Percentiles rank a stretch among this genome's conserved stretches.
Conservation (phyloP, 2,113 vertebrate species). For the Solea solea region DNA sequence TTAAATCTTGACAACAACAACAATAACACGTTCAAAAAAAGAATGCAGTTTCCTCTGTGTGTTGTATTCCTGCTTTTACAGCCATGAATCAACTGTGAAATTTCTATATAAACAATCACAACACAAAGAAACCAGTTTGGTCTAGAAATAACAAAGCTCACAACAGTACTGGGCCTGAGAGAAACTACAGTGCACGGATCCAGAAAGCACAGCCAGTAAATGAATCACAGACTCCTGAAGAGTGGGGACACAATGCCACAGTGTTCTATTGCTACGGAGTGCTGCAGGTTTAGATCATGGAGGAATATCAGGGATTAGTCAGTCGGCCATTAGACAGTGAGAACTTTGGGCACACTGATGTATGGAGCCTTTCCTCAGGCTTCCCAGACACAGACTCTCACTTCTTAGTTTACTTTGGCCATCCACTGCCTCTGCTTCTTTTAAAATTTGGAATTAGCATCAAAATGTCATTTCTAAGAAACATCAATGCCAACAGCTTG, state of each 20-base stretch:
- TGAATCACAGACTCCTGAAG: conserved; percentile 71
- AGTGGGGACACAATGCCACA: conserved; percentile 70
- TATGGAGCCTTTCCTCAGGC: conserved; percentile 65
- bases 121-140: conserved; percentile 34
- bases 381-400: conserved; percentile 69
- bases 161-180: conserved; percentile 47
- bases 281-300: conserved; percentile 77
- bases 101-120: conserved; percentile 33
- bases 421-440: conserved; percentile 46
- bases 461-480: conserved; percentile 64
- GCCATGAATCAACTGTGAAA: conserved; percentile 15
- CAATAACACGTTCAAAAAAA: conserved; percentile 18
- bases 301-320: conserved; percentile 75
- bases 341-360: conserved; percentile 57
- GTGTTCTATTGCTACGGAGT: conserved; percentile 67
- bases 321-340: conserved; percentile 63
- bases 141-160: conserved; percentile 47
- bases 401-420: conserved; percentile 74
- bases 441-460: conserved; percentile 66
- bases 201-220: conserved; percentile 65
- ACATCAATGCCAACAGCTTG: too few species aligned
- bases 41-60: conserved; percentile 5
- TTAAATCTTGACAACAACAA: conserved; percentile 26
- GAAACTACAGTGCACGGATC: conserved; percentile 55
- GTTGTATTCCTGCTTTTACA: conserved; percentile 10